phyloP scores from a whole-genome alignment of 2,797 vertebrate genomes.

The Danio jaintianensis region DNA sequence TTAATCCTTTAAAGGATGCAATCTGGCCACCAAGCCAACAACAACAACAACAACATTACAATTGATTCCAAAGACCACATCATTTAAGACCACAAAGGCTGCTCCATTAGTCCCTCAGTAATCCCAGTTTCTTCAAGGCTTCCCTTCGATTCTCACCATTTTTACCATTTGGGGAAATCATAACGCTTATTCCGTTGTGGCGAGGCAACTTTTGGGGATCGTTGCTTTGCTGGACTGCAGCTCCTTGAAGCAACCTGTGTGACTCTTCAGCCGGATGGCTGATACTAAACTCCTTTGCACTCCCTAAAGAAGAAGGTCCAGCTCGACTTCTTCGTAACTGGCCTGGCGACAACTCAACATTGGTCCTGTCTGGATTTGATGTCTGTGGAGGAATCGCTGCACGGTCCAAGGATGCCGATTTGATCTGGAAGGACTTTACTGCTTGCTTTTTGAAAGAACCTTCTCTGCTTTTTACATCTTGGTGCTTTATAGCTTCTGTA shows the following conservation, averaged over 20 bases:
- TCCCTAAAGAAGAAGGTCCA: slow-evolving; percentile 81
- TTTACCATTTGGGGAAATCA: slow-evolving; percentile 84
- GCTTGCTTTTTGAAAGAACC: slow-evolving; percentile 22
- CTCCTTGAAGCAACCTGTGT: slow-evolving; percentile 60
- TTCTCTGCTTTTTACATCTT: not conserved
- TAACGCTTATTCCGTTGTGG: slow-evolving; percentile 85
- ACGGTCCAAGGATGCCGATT: slow-evolving; percentile 86
- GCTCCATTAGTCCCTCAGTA: slow-evolving; percentile 83
- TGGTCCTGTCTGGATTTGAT: not conserved
- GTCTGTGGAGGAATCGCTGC: slow-evolving; percentile 59
- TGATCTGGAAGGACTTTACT: slow-evolving; percentile 67
- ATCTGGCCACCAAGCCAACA: too few species aligned
- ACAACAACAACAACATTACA: too few species aligned
- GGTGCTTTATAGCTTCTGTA: slow-evolving; percentile 11
- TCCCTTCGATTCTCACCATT: slow-evolving; percentile 78
- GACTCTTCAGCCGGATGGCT: slow-evolving; percentile 52
- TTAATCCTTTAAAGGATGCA: too few species aligned
- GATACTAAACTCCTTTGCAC: slow-evolving; percentile 77
- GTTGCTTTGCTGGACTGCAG: slow-evolving; percentile 54
- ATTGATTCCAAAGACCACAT: too few species aligned
- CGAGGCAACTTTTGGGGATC: slow-evolving; percentile 76
- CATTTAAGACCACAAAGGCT: too few species aligned
- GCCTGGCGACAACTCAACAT: slow-evolving; percentile 29
- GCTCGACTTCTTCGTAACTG: slow-evolving; percentile 74
- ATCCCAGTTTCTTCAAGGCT: slow-evolving; percentile 89